Evolutionary conservation across 2,888 invertebrate genomes (phyloP).

Genomic region (Cerastoderma edule): DNA sequence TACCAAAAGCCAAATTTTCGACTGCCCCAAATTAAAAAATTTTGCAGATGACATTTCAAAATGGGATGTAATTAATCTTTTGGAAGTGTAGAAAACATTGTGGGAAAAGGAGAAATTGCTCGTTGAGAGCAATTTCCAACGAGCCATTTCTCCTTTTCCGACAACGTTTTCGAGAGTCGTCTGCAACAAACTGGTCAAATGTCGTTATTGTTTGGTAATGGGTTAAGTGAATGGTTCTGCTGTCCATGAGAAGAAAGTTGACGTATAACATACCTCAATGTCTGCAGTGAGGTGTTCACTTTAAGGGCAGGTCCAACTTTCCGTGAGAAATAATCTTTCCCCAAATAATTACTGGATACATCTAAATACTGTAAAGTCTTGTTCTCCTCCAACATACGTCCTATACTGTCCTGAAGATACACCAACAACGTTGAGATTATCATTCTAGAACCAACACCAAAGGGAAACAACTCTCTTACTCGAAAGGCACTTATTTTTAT

Average conservation of each 20-base stretch:
- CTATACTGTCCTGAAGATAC: constrained; percentile 73
- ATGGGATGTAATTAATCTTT: too few species aligned
- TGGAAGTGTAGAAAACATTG: constrained; percentile 9
- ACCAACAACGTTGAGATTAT: too few species aligned
- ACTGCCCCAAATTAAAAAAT: too few species aligned
- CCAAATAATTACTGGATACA: constrained; percentile 77
- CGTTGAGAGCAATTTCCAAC: background rate
- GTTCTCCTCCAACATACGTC: constrained; percentile 70
- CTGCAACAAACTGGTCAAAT: too few species aligned
- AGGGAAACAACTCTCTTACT: too few species aligned
- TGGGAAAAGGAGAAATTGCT: constrained; percentile 7
- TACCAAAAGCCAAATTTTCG: too few species aligned
- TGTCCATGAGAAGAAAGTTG: background rate
- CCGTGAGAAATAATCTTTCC: constrained; percentile 78
- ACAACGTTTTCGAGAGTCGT: constrained; percentile 13
- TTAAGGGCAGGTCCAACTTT: constrained; percentile 75
- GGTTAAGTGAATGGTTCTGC: too few species aligned
- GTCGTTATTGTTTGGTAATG: too few species aligned
- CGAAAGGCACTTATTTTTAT: too few species aligned
- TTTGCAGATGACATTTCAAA: too few species aligned
- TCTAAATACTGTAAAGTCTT: constrained; percentile 70
- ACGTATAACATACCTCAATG: constrained; percentile 64
- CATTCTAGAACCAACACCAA: too few species aligned
- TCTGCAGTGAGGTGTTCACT: constrained; percentile 68
- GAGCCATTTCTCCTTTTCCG: constrained; percentile 3